Evolutionary conservation across 2,113 vertebrate species (phyloP).

Genomic region (Oenanthe oenanthe): DNA sequence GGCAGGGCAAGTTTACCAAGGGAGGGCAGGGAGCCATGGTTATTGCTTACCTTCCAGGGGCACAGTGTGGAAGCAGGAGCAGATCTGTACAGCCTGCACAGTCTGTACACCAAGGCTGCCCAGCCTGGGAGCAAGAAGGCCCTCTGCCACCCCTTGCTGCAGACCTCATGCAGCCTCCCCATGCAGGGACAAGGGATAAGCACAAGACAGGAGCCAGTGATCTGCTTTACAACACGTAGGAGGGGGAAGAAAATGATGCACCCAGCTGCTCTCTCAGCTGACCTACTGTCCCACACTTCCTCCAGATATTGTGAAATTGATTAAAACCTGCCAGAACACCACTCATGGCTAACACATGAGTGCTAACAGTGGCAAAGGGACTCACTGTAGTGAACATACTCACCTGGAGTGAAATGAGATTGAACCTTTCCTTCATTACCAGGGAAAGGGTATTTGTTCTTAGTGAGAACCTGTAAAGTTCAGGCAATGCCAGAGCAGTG

Average conservation of each 20-base stretch:
- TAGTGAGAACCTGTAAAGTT: not conserved
- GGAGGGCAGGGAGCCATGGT: not conserved
- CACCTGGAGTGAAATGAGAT: not conserved
- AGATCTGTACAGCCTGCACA: not conserved
- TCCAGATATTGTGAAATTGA: not conserved
- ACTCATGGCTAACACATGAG: not conserved
- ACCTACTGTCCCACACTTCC: not conserved
- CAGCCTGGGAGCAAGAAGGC: not conserved
- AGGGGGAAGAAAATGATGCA: not conserved
- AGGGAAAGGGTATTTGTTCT: not conserved
- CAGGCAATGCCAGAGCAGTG: not conserved
- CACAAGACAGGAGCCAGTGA: not conserved
- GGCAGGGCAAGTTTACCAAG: not conserved
- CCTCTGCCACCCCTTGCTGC: not conserved
- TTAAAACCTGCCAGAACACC: not conserved
- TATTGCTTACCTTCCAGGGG: not conserved
- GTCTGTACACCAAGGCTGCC: not conserved
- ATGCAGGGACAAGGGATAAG: not conserved
- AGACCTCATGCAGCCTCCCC: not conserved
- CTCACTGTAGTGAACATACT: not conserved
- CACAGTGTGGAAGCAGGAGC: not conserved
- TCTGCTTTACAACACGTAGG: accelerated
- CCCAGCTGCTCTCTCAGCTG: not conserved
- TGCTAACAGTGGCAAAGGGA: not conserved
- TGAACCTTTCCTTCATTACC: not conserved